Evolutionary conservation across 2,888 invertebrate species (phyloP).

Genomic region (Pyrrhosoma nymphula): DNA sequence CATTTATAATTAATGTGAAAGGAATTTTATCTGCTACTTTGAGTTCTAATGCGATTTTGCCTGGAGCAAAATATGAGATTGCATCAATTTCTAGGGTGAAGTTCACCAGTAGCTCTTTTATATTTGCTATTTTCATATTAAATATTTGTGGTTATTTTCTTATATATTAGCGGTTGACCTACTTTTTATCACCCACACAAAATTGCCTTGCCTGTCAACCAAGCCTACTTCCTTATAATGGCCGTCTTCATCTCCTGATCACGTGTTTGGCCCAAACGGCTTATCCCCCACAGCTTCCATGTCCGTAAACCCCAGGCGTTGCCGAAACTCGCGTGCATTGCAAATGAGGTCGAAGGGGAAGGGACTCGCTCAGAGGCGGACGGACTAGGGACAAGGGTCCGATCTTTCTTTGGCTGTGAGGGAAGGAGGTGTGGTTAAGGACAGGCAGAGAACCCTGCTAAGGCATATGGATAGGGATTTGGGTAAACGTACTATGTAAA

Average conservation of each 20-base stretch:
- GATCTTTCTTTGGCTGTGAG: background rate
- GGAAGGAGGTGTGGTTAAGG: background rate
- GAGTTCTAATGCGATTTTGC: too few relatives aligned
- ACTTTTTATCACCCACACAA: background rate
- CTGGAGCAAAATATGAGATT: too few relatives aligned
- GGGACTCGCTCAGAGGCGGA: background rate
- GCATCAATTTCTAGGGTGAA: too few relatives aligned
- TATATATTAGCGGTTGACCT: too few relatives aligned
- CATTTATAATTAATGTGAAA: too few relatives aligned
- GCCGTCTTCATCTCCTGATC: background rate
- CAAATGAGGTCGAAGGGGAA: conserved; percentile 5
- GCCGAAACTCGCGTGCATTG: conserved; percentile 44
- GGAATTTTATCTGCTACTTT: too few relatives aligned
- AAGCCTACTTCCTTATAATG: background rate
- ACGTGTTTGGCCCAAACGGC: background rate
- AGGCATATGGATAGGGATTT: background rate
- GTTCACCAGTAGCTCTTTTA: too few relatives aligned
- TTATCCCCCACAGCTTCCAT: background rate
- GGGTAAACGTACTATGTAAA: background rate
- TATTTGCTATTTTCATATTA: too few relatives aligned
- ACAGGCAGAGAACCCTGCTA: background rate
- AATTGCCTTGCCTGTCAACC: background rate
- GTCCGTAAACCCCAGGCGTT: background rate
- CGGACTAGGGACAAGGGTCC: background rate
- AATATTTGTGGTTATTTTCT: too few relatives aligned